Conservation (phyloP, 2,888 invertebrate genomes). For the Acanthopleura granulata region DNA sequence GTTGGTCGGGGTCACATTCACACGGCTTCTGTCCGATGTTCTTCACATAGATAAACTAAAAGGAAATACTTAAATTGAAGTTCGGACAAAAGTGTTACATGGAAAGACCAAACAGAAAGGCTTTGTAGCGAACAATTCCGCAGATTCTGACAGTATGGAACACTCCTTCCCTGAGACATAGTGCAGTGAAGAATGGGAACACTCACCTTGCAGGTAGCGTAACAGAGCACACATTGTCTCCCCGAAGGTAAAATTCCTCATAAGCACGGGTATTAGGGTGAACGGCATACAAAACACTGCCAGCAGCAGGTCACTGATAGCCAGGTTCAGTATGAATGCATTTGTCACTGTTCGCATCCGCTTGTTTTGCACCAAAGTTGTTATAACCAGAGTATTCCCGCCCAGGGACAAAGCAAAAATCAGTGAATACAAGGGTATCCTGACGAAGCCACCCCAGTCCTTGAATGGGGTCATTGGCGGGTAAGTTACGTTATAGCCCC, state of each 20-base stretch:
- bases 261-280: slow-evolving; percentile 78
- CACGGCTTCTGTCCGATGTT: too few relatives aligned
- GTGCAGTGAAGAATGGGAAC: neutral
- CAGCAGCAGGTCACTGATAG: slow-evolving; percentile 81
- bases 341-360: slow-evolving; percentile 73
- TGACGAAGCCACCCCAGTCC: slow-evolving; percentile 23
- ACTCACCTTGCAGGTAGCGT: slow-evolving; percentile 81
- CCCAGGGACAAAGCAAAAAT: slow-evolving; percentile 84
- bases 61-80: too few relatives aligned
- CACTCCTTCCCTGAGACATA: too few relatives aligned
- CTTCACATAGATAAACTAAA: too few relatives aligned
- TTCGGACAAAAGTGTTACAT: too few relatives aligned
- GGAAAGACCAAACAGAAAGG: too few relatives aligned
- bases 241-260: slow-evolving; percentile 81
- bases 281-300: slow-evolving; percentile 87
- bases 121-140: too few relatives aligned
- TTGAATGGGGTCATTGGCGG: too few relatives aligned
- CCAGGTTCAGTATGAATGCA: slow-evolving; percentile 72
- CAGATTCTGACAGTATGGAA: too few relatives aligned
- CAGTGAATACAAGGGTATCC: slow-evolving; percentile 79
- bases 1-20: too few relatives aligned
- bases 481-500: too few relatives aligned
- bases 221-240: slow-evolving; percentile 80
- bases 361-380: slow-evolving; percentile 73
- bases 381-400: slow-evolving; percentile 84